Conservation (phyloP, 2,797 vertebrate genomes). For the Orestias chungarensis region DNA sequence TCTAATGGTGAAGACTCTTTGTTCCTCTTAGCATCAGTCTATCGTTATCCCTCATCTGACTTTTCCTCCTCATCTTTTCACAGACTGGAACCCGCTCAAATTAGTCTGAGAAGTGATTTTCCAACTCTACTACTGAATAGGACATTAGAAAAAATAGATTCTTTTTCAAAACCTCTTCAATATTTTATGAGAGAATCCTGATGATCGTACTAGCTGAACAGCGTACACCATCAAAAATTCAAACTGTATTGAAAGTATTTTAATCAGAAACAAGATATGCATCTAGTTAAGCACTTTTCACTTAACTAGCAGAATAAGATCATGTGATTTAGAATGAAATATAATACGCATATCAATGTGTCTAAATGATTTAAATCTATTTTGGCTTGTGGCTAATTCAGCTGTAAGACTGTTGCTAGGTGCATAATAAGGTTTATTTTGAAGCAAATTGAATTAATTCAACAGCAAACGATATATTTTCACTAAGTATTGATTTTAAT, state of each 20-base stretch:
- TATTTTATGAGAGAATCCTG: background rate
- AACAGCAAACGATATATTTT: background rate
- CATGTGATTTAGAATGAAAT: background rate
- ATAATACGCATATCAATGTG: background rate
- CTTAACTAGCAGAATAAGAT: background rate
- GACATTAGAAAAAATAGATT: too few species aligned
- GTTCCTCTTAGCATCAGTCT: too few species aligned
- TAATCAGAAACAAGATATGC: background rate
- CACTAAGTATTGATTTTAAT: conserved; percentile 12
- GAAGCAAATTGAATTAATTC: background rate
- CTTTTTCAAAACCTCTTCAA: too few species aligned
- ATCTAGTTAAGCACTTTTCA: background rate
- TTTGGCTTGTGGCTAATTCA: background rate
- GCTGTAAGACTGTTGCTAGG: background rate
- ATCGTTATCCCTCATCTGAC: background rate
- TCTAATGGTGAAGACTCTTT: too few species aligned
- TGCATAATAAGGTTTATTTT: background rate
- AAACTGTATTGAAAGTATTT: background rate
- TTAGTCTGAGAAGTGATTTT: background rate
- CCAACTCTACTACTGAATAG: background rate
- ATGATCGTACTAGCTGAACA: too few species aligned
- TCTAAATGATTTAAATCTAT: background rate
- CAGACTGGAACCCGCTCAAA: background rate
- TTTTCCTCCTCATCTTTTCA: background rate
- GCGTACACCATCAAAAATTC: background rate